phyloP scores from a whole-genome alignment of 2,888 invertebrate genomes.

The Dynastes hyllus region DNA sequence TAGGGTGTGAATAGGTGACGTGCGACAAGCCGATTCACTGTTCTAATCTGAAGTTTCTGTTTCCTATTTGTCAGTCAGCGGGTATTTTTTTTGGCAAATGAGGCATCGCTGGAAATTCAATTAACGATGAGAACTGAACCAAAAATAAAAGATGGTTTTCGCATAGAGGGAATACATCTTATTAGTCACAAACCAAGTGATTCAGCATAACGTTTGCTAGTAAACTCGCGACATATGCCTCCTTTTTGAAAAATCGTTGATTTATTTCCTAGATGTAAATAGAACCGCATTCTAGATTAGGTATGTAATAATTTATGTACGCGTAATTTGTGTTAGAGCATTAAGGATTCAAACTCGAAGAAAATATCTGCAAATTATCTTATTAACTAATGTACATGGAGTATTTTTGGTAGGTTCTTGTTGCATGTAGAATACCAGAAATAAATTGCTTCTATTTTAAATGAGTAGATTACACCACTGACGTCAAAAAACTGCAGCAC shows the following conservation, averaged over 20 bases:
- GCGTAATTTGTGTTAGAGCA: background rate
- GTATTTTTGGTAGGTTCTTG: no score
- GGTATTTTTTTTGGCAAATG: background rate
- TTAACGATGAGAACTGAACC: background rate
- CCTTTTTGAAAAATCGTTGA: background rate
- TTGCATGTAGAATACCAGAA: no score
- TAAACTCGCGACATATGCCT: background rate
- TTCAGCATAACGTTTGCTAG: background rate
- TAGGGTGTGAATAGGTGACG: background rate
- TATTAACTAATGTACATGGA: no score
- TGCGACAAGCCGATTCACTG: background rate
- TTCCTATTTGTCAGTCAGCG: constrained; percentile 6
- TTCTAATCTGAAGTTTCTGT: background rate
- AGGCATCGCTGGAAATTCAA: background rate
- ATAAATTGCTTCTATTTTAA: no score
- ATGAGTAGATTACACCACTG: no score
- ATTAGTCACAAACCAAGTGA: constrained; percentile 2
- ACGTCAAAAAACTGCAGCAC: no score
- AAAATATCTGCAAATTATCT: no score
- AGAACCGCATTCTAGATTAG: background rate
- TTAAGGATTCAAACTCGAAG: background rate
- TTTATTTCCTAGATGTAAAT: constrained; percentile 3
- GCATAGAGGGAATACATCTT: constrained; percentile 2
- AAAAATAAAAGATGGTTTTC: no score
- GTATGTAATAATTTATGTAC: background rate